Evolutionary conservation across 2,888 invertebrate species (phyloP).

Genomic region (Portevinia maculata): DNA sequence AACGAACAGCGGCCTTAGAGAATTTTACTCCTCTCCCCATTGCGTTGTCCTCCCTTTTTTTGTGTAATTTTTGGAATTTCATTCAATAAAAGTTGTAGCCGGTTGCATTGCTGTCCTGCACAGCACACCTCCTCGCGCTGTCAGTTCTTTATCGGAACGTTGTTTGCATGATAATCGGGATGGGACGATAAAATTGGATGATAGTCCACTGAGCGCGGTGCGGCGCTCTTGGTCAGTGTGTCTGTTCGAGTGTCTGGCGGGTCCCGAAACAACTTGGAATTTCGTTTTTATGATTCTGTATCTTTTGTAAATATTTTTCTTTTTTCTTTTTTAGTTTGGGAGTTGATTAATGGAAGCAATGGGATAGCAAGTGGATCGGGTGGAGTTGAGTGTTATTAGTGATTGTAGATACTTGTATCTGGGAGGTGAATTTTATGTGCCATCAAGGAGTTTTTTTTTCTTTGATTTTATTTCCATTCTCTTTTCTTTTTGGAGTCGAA

Average conservation of each 20-base stretch:
- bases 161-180: constrained; percentile 69
- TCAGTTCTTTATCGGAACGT: constrained; percentile 67
- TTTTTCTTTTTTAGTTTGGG: constrained; percentile 6
- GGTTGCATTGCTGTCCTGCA: constrained; percentile 7
- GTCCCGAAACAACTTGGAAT: constrained; percentile 48
- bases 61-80: constrained; percentile 67
- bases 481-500: constrained; percentile 14
- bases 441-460: no score
- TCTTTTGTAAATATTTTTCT: constrained; percentile 15
- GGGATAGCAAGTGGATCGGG: constrained; percentile 66
- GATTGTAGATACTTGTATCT: constrained; percentile 9
- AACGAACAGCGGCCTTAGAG: constrained; percentile 27
- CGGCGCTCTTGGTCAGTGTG: constrained; percentile 58
- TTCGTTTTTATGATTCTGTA: constrained; percentile 48
- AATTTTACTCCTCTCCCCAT: constrained; percentile 1
- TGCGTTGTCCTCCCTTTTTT: constrained; percentile 19
- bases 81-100: constrained; percentile 68
- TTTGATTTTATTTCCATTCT: constrained; percentile 27
- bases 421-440: constrained; percentile 37
- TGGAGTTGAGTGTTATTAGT: constrained; percentile 42
- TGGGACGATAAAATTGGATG: constrained; percentile 40
- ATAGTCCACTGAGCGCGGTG: constrained; percentile 2
- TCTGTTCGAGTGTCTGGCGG: constrained; percentile 63
- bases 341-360: constrained; percentile 62
- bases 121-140: constrained; percentile 14